A percentile compares a stretch with the other conserved stretches of the same genome.
These are phyloP conservation scores for Brachionichthys hirsutus DNA, from an alignment of 2,113 vertebrate species.

Conservation along the genomic window DNA sequence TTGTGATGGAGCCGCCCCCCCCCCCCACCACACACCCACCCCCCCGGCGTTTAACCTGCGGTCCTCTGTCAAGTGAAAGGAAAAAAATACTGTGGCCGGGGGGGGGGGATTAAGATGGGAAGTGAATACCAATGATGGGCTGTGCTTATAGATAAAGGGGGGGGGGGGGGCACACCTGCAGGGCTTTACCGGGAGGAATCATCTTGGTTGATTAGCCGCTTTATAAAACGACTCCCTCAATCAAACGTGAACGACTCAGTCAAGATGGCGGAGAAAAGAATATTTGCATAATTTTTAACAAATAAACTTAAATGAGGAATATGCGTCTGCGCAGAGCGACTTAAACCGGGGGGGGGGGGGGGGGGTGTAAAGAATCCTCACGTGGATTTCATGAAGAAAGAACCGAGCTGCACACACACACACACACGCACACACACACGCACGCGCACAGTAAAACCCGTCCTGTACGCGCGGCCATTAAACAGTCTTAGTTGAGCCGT, in stretches of 20 bases:
- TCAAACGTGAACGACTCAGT: slow-evolving; percentile 53
- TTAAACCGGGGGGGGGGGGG: too few species aligned
- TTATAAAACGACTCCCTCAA: slow-evolving; percentile 36
- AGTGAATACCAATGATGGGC: slow-evolving; percentile 78
- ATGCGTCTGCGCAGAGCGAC: too few species aligned
- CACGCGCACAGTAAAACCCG: slow-evolving; percentile 33
- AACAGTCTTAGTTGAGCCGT: slow-evolving; percentile 33
- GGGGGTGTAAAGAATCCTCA: too few species aligned
- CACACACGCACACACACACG: too few species aligned
- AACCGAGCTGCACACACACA: too few species aligned
- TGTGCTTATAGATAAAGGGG: slow-evolving; percentile 63
- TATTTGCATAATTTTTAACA: slow-evolving; percentile 53
- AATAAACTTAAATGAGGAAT: neutral
- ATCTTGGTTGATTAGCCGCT: slow-evolving; percentile 53
- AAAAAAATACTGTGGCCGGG: slow-evolving; percentile 66
- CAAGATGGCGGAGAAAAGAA: slow-evolving; percentile 35
- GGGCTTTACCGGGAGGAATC: slow-evolving; percentile 46
- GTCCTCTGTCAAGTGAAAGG: slow-evolving; percentile 74
- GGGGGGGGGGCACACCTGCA: slow-evolving; percentile 68
- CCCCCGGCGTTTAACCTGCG: slow-evolving; percentile 75
- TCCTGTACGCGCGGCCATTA: slow-evolving; percentile 22
- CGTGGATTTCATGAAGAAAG: too few species aligned
- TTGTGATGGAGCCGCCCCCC: slow-evolving; percentile 79
- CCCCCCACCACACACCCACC: too few species aligned
- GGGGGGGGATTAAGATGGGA: slow-evolving; percentile 66